Conservation (phyloP, 2,888 invertebrate genomes). For the Nasonovia ribisnigri region DNA sequence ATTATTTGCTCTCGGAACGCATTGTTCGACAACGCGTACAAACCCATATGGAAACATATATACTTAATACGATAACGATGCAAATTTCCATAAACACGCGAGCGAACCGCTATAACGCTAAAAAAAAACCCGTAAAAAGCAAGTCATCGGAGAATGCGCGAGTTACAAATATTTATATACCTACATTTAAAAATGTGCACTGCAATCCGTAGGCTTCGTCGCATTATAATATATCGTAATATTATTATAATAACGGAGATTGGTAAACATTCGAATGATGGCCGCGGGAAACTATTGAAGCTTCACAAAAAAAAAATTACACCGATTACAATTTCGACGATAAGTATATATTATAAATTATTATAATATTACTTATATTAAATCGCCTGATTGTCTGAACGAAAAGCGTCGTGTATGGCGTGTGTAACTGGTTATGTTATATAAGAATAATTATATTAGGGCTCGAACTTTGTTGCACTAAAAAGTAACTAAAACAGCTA, state of each 20-base stretch:
- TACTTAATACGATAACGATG: slow-evolving; percentile 5
- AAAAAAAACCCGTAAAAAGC: neutral
- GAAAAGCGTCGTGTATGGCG: neutral
- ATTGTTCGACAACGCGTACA: neutral
- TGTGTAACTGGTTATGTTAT: neutral
- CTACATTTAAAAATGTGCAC: too few relatives aligned
- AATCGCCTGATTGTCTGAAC: neutral
- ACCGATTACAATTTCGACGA: neutral
- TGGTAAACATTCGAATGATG: neutral
- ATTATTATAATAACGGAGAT: neutral
- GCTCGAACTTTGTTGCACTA: neutral
- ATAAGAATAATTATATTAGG: neutral
- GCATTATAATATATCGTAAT: neutral
- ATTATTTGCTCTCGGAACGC: neutral
- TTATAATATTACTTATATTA: neutral
- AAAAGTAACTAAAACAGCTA: neutral
- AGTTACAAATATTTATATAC: neutral
- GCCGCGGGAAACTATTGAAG: neutral
- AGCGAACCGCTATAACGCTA: neutral
- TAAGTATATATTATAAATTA: neutral
- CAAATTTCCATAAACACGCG: slow-evolving; percentile 9
- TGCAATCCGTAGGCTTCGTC: neutral
- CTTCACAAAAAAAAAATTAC: neutral
- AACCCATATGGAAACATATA: neutral
- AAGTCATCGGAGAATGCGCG: slow-evolving; percentile 6